Evolutionary conservation across 1,140 invertebrate species (phyloP).

Genomic region (Homalodisca vitripennis): DNA sequence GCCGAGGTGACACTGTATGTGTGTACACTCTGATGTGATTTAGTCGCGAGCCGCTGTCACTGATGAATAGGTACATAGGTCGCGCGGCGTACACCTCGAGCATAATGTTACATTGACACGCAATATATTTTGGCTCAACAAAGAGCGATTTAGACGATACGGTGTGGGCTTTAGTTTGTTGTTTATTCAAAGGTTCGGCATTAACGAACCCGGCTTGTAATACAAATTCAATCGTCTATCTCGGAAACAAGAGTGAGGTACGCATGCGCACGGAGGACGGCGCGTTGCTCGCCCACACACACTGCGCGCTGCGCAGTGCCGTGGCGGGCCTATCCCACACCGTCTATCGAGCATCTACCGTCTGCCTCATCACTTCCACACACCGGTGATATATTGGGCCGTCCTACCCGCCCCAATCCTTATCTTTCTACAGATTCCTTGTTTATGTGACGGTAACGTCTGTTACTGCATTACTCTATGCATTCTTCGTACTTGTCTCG

Average conservation of each 20-base stretch:
- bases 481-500: too few relatives aligned
- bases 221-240: conserved; percentile 29
- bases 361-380: neutral
- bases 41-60: neutral
- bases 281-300: neutral
- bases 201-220: conserved; percentile 20
- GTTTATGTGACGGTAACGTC: too few relatives aligned
- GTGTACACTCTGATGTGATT: neutral
- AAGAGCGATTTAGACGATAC: neutral
- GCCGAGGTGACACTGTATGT: too few relatives aligned
- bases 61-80: conserved; percentile 3
- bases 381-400: neutral
- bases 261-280: neutral
- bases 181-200: conserved; percentile 23
- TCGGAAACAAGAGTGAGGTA: conserved; percentile 17
- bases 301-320: too few relatives aligned
- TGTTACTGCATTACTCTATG: too few relatives aligned
- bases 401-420: neutral
- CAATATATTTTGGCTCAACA: conserved; percentile 10
- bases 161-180: conserved; percentile 3
- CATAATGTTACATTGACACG: conserved; percentile 22
- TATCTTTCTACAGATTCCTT: too few relatives aligned
- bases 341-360: neutral
- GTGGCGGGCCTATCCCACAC: too few relatives aligned
- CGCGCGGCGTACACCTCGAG: neutral